phyloP scores from a whole-genome alignment of 2,888 invertebrate genomes.

The Xylocampa areola region DNA sequence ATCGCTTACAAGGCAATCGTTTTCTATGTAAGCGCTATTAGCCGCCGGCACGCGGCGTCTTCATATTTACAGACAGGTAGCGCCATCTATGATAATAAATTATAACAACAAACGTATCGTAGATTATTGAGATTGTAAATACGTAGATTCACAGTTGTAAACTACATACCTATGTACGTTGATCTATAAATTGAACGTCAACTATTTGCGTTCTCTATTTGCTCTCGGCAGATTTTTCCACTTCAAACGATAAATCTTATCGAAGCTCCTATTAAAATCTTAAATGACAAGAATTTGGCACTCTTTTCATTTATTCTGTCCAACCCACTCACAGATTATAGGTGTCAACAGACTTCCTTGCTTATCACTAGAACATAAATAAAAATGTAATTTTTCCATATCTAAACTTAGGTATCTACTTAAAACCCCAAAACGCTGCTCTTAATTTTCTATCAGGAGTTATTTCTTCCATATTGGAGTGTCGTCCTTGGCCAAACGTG shows the following conservation, averaged over 20 bases:
- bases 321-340: background rate
- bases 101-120: constrained; percentile 11
- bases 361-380: background rate
- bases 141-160: too few relatives aligned
- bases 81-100: constrained; percentile 40
- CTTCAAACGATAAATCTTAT: background rate
- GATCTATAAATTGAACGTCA: background rate
- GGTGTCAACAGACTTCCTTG: background rate
- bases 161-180: too few relatives aligned
- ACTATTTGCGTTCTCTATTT: background rate
- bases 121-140: background rate
- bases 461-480: background rate
- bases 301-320: background rate
- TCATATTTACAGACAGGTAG: constrained; percentile 1
- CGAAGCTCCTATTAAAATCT: too few relatives aligned
- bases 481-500: constrained; percentile 28
- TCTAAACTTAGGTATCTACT: background rate
- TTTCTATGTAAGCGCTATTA: constrained; percentile 31
- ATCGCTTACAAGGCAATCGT: constrained; percentile 20
- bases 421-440: constrained; percentile 20
- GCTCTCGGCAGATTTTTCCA: background rate
- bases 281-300: background rate
- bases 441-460: constrained; percentile 28
- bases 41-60: background rate
- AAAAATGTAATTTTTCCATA: background rate